Evolutionary conservation across 2,113 vertebrate genomes (phyloP).

Genomic region (Pao palembangensis): DNA sequence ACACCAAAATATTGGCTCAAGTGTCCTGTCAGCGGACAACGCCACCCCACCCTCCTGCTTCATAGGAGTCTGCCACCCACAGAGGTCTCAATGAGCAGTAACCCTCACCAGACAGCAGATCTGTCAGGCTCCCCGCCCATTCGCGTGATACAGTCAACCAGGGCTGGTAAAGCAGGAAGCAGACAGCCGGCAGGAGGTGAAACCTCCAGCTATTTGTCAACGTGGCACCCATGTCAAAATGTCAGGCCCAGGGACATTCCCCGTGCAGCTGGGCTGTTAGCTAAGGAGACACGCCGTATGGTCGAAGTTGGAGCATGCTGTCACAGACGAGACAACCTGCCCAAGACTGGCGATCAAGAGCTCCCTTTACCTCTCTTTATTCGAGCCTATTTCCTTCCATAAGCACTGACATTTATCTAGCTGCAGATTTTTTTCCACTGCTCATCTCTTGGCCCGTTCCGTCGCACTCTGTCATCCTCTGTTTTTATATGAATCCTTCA

Average conservation of each 20-base stretch:
- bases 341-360: constrained; percentile 52
- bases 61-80: constrained; percentile 71
- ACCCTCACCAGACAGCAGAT: too few relatives aligned
- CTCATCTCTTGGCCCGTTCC: constrained; percentile 34
- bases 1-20: constrained; percentile 33
- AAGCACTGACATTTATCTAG: constrained; percentile 38
- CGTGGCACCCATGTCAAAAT: constrained; percentile 79
- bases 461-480: constrained; percentile 26
- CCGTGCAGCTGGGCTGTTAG: constrained; percentile 79
- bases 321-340: constrained; percentile 72
- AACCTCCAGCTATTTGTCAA: constrained; percentile 83
- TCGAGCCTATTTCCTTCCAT: constrained; percentile 54
- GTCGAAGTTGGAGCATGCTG: constrained; percentile 75
- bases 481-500: constrained; percentile 28
- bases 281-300: constrained; percentile 78
- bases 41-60: constrained; percentile 28
- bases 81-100: constrained; percentile 77
- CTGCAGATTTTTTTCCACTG: constrained; percentile 8
- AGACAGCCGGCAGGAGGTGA: constrained; percentile 79
- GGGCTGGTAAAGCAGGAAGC: constrained; percentile 71
- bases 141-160: constrained; percentile 67
- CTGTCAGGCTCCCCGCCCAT: constrained; percentile 65
- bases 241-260: constrained; percentile 77
- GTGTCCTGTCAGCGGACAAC: constrained; percentile 43
- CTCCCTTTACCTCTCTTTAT: constrained; percentile 36